Base-by-base conservation (phyloP, 2,888 invertebrate species). In the Xestia xanthographa region DNA sequence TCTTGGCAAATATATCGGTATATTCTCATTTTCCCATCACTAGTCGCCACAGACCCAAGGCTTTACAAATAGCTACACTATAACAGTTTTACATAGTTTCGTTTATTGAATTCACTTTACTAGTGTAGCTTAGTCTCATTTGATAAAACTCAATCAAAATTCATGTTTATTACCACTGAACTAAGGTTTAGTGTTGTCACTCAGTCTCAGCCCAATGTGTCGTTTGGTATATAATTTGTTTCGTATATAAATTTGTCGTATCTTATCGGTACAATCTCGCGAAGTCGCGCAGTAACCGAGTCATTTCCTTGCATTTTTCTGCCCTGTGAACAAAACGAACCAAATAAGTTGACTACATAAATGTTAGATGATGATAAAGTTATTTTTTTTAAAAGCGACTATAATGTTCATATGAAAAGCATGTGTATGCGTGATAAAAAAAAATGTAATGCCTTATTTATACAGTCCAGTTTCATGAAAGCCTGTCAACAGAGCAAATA, bases 231-330 rank as follows among this genome's bases (percentile, higher is more conserved):
- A 70, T 78, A 71, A 68, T 78, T 77, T 69, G 69, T 83, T 86
- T 56, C 65, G 66, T 60, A 72, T 43, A 78, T 86, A 75, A 72
- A 50, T 77, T 29, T 75, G 70, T 48, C 48, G 58, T 56, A 60
- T 75, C 84, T 97, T 97, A 99, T 97, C 99, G 98, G 95, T 98
- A 99, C 72, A 99, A 97, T 88, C 98, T 97, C 71, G 98, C 98
- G 93, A 99, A 98, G 92, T 98, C 98, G 92, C 98, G 97, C 69
- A 99, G 95, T 77, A 98, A 97, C 90, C 98, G 97, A 9, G 98
- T 98, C 89, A 99, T 97, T 81, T 98, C 97, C 94, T 98, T 99
- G 82, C 98, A 97, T 91, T 98, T 97, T 82, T 98, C 98, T 72
- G 98, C 97, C 92, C 98, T 98, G 97, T 82, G 97, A 97, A 73